phyloP scores from a whole-genome alignment of 2,797 vertebrate species.

The Acrossocheilus wenchowensis region DNA sequence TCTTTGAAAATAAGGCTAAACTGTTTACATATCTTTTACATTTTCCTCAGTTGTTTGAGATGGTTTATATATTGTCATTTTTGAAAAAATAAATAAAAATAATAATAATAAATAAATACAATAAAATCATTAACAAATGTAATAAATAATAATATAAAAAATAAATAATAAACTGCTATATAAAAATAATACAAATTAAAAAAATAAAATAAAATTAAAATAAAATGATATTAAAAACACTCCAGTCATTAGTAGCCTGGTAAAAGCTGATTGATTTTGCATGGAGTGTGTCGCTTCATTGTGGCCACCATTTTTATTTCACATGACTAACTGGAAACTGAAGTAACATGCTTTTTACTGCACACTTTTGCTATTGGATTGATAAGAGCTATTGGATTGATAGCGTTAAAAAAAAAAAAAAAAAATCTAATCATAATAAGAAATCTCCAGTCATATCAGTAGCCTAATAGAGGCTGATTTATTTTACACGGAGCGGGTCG shows the following conservation, averaged over 20 bases:
- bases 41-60: not conserved
- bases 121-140: not conserved
- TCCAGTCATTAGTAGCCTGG: not conserved
- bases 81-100: not conserved
- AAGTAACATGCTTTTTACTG: not conserved
- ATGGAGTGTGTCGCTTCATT: not conserved
- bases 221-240: not conserved
- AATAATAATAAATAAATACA: not conserved
- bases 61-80: too few species aligned
- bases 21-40: not conserved
- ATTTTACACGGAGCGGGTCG: not conserved
- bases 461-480: not conserved
- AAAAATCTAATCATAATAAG: not conserved
- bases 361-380: not conserved
- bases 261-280: not conserved
- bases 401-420: not conserved
- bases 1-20: not conserved
- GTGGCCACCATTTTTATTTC: not conserved
- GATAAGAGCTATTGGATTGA: not conserved
- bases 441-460: not conserved
- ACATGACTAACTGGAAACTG: not conserved
- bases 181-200: not conserved
- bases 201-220: not conserved
- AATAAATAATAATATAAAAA: not conserved
- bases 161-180: not conserved